These are phyloP conservation scores for Latrodectus hesperus DNA, from an alignment of 2,888 invertebrate species.

Conservation along the genomic window DNA sequence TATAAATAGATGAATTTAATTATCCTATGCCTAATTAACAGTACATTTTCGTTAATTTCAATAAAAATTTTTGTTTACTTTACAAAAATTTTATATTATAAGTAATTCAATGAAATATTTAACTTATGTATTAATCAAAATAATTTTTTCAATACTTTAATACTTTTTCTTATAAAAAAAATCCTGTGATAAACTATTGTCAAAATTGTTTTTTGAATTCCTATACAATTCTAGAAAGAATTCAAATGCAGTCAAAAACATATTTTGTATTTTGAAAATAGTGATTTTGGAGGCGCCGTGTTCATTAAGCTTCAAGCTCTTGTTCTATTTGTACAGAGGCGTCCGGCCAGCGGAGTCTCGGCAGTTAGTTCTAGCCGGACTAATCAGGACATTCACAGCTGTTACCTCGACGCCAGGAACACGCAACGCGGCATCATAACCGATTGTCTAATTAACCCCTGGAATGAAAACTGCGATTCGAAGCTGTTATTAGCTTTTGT, in stretches of 20 bases:
- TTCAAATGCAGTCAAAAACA: constrained; percentile 30
- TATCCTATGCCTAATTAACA: too few species aligned
- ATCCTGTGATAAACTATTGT: neutral
- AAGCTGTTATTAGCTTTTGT: constrained; percentile 22
- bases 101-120: too few species aligned
- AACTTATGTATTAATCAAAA: too few species aligned
- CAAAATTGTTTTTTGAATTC: neutral
- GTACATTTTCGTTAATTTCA: too few species aligned
- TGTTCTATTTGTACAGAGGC: constrained; percentile 29
- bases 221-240: neutral
- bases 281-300: constrained; percentile 14
- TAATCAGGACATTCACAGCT: constrained; percentile 53
- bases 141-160: too few species aligned
- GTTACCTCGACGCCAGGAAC: constrained; percentile 14
- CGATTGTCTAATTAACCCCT: constrained; percentile 56
- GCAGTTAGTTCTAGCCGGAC: constrained; percentile 2
- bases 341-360: constrained; percentile 8
- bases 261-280: constrained; percentile 20
- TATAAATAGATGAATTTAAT: too few species aligned
- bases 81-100: too few species aligned
- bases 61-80: too few species aligned
- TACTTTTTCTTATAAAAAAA: too few species aligned
- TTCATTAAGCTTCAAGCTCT: neutral
- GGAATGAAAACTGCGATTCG: constrained; percentile 47
- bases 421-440: constrained; percentile 20